These are phyloP conservation scores for Scolanthus callimorphus DNA, from an alignment of 92 coral and sea anemone species.

Conservation along the genomic window DNA sequence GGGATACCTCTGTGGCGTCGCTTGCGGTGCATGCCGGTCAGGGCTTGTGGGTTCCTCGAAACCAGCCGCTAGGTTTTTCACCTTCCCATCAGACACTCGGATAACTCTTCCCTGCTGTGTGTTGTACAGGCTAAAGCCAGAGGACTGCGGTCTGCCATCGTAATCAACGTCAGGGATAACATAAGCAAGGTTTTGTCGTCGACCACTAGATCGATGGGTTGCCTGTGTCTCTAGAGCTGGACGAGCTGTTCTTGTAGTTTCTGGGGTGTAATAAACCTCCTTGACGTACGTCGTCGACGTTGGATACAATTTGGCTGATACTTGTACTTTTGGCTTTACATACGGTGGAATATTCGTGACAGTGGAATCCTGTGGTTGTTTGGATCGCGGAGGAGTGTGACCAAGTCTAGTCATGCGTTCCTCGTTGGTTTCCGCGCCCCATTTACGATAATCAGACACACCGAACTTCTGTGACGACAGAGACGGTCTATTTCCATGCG, in stretches of 20 bases:
- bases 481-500: not conserved
- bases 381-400: not conserved
- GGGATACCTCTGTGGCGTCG: too few species aligned
- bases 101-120: not conserved
- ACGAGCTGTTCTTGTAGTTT: not conserved
- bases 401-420: not conserved
- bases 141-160: not conserved
- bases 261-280: not conserved
- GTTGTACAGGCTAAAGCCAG: too few species aligned
- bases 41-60: not conserved
- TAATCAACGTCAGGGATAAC: not conserved
- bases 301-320: not conserved
- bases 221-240: not conserved
- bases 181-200: not conserved
- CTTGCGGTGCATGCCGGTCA: too few species aligned
- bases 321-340: not conserved
- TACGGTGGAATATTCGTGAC: not conserved
- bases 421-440: not conserved
- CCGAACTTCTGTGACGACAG: constrained; percentile 1
- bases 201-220: not conserved
- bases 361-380: not conserved
- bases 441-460: constrained; percentile 1
- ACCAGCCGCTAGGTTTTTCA: not conserved
- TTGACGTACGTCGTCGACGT: not conserved
- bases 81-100: not conserved